Base-by-base conservation (phyloP, 2,888 invertebrate genomes). In the Cryptocephalus moraei region DNA sequence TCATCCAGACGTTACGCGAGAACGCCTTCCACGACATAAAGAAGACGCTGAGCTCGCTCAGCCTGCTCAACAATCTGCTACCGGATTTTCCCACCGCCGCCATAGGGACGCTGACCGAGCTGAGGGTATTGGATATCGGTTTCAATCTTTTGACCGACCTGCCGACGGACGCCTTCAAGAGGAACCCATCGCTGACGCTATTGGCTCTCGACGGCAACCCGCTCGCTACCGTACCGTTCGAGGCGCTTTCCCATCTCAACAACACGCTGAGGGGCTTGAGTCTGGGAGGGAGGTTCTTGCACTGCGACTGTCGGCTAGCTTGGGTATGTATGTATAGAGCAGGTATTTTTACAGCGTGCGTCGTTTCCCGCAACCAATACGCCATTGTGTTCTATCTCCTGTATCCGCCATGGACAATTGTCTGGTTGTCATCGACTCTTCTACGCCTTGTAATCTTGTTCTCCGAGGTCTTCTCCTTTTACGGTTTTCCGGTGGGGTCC, bases 131-230 rank as follows among this genome's bases (percentile, higher is more conserved):
- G 55, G 93, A 93, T 67, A 88, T 93, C 55, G 93, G 93, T 43
- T 93, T 93, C 69, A 93, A 93, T 75, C 77, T 91, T 56, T 73
- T 93, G 53, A 88, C 88, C 41, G 82, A 84, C 59, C 70, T 93
- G 56, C 91, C 92, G 9, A 72, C 77, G 43, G 79, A 86, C 49
- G 88, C 91, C 1, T 92, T 93, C 65, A 70, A 78, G 49, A 85
- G 82, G 46, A 89, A 91, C 70, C 87, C 87, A 1, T 83, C 87
- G 31, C 82, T 93, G 55, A 92, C 92, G 0, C 74, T 93, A 45
- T 68, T 93, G 50, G 93, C 93, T 9, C 75, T 93, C 57, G 93
- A 93, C 64, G 93, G 93, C 41, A 93, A 93, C 72, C 92, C 92
- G 2, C 67, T 93, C 59, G 79, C 85, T 6, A 90, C 90, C 1